A percentile compares a stretch with the other conserved stretches of the same genome.
Conservation (phyloP, 2,888 invertebrate species). For the Sinotaia quadrata region DNA sequence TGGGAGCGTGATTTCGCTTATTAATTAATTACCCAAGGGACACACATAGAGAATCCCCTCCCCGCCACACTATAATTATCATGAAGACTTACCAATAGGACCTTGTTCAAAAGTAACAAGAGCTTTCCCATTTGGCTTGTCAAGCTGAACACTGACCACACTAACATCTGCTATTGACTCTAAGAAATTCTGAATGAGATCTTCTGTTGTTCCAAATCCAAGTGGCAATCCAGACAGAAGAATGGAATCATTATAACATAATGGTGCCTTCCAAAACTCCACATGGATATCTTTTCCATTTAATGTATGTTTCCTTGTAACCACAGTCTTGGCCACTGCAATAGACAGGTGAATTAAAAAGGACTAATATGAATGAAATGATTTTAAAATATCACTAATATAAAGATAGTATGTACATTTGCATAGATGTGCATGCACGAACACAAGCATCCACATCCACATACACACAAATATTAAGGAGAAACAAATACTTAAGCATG, state of each 20-base stretch:
- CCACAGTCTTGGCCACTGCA: not conserved
- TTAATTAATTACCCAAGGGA: too few relatives aligned
- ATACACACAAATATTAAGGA: too few relatives aligned
- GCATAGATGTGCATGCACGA: too few relatives aligned
- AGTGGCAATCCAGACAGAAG: not conserved
- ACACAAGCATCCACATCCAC: too few relatives aligned
- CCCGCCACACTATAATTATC: too few relatives aligned
- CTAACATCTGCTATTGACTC: conserved; percentile 5
- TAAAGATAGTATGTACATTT: too few relatives aligned
- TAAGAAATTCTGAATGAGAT: conserved; percentile 11
- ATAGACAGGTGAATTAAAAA: not conserved
- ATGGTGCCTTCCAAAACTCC: not conserved
- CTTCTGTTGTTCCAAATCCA: not conserved
- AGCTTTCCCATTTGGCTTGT: not conserved
- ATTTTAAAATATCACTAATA: too few relatives aligned
- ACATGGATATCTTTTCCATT: not conserved
- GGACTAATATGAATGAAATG: too few relatives aligned
- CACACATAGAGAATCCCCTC: too few relatives aligned
- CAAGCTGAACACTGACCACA: not conserved
- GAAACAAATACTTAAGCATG: too few relatives aligned
- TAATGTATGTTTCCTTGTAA: not conserved
- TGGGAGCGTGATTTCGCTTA: too few relatives aligned
- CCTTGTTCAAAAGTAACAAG: not conserved
- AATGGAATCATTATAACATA: not conserved
- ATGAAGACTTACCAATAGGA: not conserved